phyloP scores from a whole-genome alignment of 2,888 invertebrate genomes.

The Acronicta alni region DNA sequence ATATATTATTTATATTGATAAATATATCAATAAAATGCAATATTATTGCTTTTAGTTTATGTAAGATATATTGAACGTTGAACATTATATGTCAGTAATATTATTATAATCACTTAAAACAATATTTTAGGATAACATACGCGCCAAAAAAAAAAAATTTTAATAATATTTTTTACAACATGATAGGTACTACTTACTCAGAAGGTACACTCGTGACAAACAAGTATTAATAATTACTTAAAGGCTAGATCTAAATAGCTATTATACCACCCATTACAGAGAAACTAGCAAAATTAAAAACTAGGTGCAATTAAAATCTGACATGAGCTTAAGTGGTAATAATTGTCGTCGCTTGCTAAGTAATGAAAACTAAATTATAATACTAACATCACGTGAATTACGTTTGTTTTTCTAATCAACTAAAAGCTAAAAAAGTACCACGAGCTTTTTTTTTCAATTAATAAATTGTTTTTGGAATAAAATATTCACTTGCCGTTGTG shows the following conservation, averaged over 20 bases:
- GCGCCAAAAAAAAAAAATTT: too few species aligned
- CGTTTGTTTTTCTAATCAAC: constrained; percentile 38
- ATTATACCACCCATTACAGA: constrained; percentile 17
- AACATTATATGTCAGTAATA: too few species aligned
- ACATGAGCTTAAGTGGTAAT: constrained; percentile 67
- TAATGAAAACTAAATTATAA: constrained; percentile 68
- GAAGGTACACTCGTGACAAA: constrained; percentile 2
- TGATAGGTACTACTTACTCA: too few species aligned
- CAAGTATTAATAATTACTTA: constrained; percentile 28
- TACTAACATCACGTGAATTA: constrained; percentile 26
- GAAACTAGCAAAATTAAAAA: constrained; percentile 39
- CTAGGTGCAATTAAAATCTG: constrained; percentile 70
- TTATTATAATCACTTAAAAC: too few species aligned
- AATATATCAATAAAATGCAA: too few species aligned
- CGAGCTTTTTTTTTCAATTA: constrained; percentile 1
- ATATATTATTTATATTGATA: too few species aligned
- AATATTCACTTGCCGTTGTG: background rate
- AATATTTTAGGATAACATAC: too few species aligned
- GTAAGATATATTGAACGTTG: too few species aligned
- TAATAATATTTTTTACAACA: too few species aligned
- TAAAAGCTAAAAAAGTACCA: constrained; percentile 29
- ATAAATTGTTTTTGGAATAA: background rate
- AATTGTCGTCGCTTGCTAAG: constrained; percentile 63
- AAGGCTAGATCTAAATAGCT: constrained; percentile 12
- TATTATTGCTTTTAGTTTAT: too few species aligned